Percentiles rank a stretch among this genome's conserved stretches.
Conservation (phyloP, 2,888 invertebrate species). For the Germaria angustata region DNA sequence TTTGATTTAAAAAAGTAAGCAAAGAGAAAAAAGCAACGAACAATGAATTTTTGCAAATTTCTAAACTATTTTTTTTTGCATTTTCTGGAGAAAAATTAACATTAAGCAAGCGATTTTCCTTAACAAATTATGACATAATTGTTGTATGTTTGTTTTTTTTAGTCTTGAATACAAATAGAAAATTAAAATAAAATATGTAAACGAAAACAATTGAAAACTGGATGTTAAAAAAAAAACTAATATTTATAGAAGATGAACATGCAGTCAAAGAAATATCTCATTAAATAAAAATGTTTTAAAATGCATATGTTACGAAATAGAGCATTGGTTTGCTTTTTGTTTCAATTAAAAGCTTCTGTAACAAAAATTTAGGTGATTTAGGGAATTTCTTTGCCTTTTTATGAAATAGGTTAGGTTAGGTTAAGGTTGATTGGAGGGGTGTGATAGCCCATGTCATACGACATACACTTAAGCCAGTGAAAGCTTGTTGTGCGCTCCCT, state of each 20-base stretch:
- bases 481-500: too few species aligned
- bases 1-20: too few species aligned
- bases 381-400: too few species aligned
- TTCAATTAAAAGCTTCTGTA: too few species aligned
- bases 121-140: slow-evolving; percentile 49
- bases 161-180: slow-evolving; percentile 36
- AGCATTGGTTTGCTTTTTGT: too few species aligned
- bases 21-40: not conserved
- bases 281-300: too few species aligned
- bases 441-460: too few species aligned
- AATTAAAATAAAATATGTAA: not conserved
- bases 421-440: too few species aligned
- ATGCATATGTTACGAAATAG: too few species aligned
- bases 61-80: slow-evolving; percentile 12
- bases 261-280: slow-evolving; percentile 7
- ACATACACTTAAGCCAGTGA: too few species aligned
- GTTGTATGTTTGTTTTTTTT: not conserved
- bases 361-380: too few species aligned
- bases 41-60: slow-evolving; percentile 37
- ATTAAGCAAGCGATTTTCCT: slow-evolving; percentile 31
- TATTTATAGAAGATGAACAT: slow-evolving; percentile 50
- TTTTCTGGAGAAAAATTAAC: not conserved
- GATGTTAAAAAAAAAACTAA: not conserved
- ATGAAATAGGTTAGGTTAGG: too few species aligned
- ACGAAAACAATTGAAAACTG: slow-evolving; percentile 11